Evolutionary conservation across 1,140 invertebrate genomes (phyloP).

Genomic region (Hylyphantes graminicola): DNA sequence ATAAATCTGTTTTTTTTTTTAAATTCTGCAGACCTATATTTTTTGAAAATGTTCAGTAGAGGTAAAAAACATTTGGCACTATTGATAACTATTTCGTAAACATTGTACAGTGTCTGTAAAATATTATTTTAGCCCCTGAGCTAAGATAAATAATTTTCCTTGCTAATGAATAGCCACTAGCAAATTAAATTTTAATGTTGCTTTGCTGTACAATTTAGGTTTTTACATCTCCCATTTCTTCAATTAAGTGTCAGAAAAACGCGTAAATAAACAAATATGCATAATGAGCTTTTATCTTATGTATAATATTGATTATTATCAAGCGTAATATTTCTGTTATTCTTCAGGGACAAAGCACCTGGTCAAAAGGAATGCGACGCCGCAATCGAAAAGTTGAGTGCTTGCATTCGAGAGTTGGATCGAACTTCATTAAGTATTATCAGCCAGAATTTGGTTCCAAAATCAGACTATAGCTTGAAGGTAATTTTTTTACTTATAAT

Average conservation of each 20-base stretch:
- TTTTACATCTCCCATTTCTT: background rate
- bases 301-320: background rate
- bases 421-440: conserved; percentile 87
- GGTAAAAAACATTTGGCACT: too few species aligned
- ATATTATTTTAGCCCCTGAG: too few species aligned
- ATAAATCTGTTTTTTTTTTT: too few species aligned
- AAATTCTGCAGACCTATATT: too few species aligned
- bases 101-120: too few species aligned
- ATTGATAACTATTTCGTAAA: too few species aligned
- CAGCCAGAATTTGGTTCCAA: conserved; percentile 80
- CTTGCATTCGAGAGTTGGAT: conserved; percentile 84
- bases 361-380: conserved; percentile 93
- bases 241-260: background rate
- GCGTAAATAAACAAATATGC: background rate
- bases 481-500: conserved; percentile 18
- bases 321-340: conserved; percentile 21
- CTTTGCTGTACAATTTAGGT: background rate
- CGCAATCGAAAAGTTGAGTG: conserved; percentile 82
- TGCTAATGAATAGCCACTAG: too few species aligned
- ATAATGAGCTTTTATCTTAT: background rate
- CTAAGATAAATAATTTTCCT: too few species aligned
- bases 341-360: conserved; percentile 87
- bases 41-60: too few species aligned
- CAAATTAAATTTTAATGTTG: background rate
- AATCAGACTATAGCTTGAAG: conserved; percentile 65